A percentile compares a stretch with the other conserved stretches of the same genome.
These are phyloP conservation scores for Lycocorax pyrrhopterus DNA, from an alignment of 2,113 vertebrate genomes.

Conservation along the genomic window DNA sequence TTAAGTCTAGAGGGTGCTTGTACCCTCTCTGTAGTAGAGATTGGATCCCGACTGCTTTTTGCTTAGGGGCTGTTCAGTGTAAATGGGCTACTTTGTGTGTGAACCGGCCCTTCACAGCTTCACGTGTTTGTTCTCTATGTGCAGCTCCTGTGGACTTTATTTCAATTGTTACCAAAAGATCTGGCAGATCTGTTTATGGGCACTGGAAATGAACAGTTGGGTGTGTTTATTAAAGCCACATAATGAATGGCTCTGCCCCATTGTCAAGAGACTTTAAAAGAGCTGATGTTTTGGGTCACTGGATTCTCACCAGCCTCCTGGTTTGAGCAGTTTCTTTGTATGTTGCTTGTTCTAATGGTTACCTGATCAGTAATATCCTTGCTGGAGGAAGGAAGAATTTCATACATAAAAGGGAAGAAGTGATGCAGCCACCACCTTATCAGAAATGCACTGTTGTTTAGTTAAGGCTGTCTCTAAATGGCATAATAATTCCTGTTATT, in stretches of 20 bases:
- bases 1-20: accelerated
- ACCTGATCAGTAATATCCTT: neutral
- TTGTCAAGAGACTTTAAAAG: neutral
- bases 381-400: neutral
- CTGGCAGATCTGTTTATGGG: neutral
- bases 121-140: accelerated
- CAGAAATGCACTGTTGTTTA: neutral
- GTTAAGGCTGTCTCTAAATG: neutral
- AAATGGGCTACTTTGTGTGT: neutral
- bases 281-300: neutral
- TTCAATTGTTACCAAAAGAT: neutral
- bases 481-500: neutral
- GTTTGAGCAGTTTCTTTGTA: neutral
- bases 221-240: neutral
- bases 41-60: neutral
- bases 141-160: neutral
- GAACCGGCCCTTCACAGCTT: neutral
- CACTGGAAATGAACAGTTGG: neutral
- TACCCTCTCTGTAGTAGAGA: neutral
- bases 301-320: neutral
- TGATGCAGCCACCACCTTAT: neutral
- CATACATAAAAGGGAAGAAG: neutral
- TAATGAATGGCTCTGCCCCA: neutral
- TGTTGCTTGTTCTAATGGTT: neutral
- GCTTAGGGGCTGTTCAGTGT: accelerated